Conservation (phyloP, 2,888 invertebrate genomes). For the Brachylomia viminalis region DNA sequence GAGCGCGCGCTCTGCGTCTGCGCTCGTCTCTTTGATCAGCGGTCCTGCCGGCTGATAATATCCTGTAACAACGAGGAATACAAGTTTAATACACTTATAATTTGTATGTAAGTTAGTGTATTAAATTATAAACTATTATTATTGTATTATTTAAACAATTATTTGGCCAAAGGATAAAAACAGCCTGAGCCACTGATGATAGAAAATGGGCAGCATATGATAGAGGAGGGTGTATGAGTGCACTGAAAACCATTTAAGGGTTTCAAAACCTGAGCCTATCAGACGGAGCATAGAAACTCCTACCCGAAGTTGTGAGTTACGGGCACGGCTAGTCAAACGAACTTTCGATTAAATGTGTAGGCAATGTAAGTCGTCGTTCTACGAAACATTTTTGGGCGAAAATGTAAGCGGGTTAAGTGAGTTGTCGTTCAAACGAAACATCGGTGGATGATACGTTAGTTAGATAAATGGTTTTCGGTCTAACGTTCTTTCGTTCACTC, state of each 20-base stretch:
- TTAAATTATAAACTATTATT: no score
- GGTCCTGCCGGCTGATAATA: slow-evolving; percentile 98
- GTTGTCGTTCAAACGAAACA: slow-evolving; percentile 25
- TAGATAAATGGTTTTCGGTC: slow-evolving; percentile 15
- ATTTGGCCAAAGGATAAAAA: background rate
- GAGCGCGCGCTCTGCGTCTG: slow-evolving; percentile 88
- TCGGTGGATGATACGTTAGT: slow-evolving; percentile 9
- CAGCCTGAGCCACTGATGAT: background rate
- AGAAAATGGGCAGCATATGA: background rate
- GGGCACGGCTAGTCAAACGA: background rate
- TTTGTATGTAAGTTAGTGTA: background rate
- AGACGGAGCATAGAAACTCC: background rate
- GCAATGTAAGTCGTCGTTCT: background rate
- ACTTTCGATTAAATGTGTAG: slow-evolving; percentile 2
- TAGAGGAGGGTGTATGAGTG: no score
- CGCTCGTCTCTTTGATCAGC: slow-evolving; percentile 92
- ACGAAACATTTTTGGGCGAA: slow-evolving; percentile 12
- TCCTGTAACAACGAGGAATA: slow-evolving; percentile 90
- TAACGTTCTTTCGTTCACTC: slow-evolving; percentile 1
- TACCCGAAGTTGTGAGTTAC: background rate
- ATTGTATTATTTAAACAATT: background rate
- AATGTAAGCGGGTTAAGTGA: slow-evolving; percentile 15
- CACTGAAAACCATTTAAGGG: background rate
- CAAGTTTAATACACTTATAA: slow-evolving; percentile 12
- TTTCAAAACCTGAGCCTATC: background rate